Evolutionary conservation across 2,797 vertebrate species (phyloP).

Genomic region (Bucorvus abyssinicus): DNA sequence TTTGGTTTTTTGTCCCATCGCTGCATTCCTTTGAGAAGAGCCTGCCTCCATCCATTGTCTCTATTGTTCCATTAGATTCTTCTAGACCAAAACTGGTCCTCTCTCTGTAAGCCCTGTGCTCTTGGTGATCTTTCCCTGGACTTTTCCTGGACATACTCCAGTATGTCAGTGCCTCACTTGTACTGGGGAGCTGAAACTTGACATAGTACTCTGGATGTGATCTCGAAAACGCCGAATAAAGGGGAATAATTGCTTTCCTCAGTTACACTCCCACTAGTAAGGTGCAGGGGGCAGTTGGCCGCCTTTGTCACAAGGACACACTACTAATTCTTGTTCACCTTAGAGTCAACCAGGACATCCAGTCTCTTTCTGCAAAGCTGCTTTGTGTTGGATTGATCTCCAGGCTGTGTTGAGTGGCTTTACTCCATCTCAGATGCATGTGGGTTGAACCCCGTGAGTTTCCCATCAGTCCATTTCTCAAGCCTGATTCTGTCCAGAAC

Average conservation of each 20-base stretch:
- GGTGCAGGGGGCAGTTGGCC: not conserved
- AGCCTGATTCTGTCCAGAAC: not conserved
- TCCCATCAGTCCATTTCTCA: not conserved
- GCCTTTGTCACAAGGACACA: not conserved
- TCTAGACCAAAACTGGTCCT: not conserved
- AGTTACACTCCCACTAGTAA: not conserved
- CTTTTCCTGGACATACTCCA: not conserved
- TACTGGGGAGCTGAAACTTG: not conserved
- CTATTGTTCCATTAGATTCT: not conserved
- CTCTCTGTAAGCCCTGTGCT: not conserved
- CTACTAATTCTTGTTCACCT: not conserved
- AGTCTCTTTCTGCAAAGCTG: not conserved
- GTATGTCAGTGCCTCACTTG: not conserved
- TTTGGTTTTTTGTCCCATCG: not conserved
- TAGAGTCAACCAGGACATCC: not conserved
- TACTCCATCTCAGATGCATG: not conserved
- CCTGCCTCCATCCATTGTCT: too few relatives aligned
- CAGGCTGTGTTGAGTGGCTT: not conserved
- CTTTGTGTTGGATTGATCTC: not conserved
- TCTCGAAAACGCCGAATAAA: not conserved
- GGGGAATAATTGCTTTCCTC: not conserved
- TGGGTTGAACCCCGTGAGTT: not conserved
- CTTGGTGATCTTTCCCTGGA: not conserved
- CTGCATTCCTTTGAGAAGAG: not conserved
- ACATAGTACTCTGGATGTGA: not conserved